Base-by-base conservation (phyloP, 2,888 invertebrate species). In the Lasioglossum malachurum region DNA sequence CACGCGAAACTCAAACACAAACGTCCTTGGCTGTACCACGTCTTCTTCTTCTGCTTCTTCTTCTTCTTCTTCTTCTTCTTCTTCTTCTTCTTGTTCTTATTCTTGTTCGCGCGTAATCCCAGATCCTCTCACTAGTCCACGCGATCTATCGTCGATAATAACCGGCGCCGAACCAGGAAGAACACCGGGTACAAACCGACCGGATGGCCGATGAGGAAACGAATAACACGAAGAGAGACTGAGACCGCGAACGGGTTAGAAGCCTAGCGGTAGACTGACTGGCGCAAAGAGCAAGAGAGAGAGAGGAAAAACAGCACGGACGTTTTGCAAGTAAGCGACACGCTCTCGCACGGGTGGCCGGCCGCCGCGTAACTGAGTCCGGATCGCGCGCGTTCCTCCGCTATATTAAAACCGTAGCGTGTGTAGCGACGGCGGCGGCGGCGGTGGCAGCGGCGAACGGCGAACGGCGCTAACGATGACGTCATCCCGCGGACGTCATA, bases 401-500 rank as follows among this genome's bases (percentile, higher is more conserved):
- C 94, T 94, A 95, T 95, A 95, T 95, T 94, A 94, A 95, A 95
- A 95, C 94, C 94, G 94, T 94, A 94, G 94, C 92, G 94, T 94
- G 94, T 94, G 94, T 94, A 94, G 94, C 92, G 92, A 80, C 92
- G 93, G 92, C 92, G 67, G 31, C 92, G 67, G 46, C 87, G 88
- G 81, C 80, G 83, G 83, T 69, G 69, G 69, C 35, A 91, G 91
- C 91, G 92, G 71, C 75, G 84, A 78, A 81, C 90, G 92, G 93
- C 90, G 92, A 93, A 93, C 94, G 94, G 94, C 94, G 94, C 94
- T 93, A 91, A 91, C 91, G 84, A 90, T 93, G 93, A 93, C 93
- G 93, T 93, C 93, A 93, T 87, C 44, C 49, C 46, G 49, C 87
- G 90, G 91, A 94, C 94, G 94, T 94, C 94, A 94, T 93, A 92